Conservation (phyloP, 2,888 invertebrate species). For the Sepiola atlantica region DNA sequence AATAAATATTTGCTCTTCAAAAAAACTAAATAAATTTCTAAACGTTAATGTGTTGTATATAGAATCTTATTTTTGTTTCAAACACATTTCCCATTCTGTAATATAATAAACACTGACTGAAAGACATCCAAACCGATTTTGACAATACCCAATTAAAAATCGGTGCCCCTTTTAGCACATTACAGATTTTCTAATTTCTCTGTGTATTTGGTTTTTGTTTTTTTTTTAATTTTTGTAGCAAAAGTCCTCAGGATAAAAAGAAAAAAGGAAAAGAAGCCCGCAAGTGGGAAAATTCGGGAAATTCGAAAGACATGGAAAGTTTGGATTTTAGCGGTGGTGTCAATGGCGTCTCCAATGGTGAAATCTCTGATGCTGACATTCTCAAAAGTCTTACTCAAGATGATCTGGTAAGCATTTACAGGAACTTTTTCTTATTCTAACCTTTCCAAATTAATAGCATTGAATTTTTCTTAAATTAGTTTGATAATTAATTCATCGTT, state of each 20-base stretch:
- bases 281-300: slow-evolving; percentile 89
- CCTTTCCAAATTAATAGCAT: neutral
- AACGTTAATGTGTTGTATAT: neutral
- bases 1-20: too few species aligned
- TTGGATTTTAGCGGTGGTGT: slow-evolving; percentile 79
- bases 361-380: slow-evolving; percentile 19
- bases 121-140: neutral
- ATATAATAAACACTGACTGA: neutral
- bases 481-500: neutral
- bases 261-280: slow-evolving; percentile 87
- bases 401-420: slow-evolving; percentile 12
- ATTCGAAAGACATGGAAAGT: slow-evolving; percentile 83
- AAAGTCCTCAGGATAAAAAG: slow-evolving; percentile 59
- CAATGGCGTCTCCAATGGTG: slow-evolving; percentile 71
- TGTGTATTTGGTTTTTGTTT: neutral
- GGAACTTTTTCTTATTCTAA: neutral
- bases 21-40: neutral
- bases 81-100: neutral
- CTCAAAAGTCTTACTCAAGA: neutral
- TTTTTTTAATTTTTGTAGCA: neutral
- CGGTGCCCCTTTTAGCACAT: neutral
- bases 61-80: neutral
- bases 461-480: neutral
- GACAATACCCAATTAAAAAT: neutral
- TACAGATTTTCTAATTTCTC: neutral